Evolutionary conservation across 2,888 invertebrate genomes (phyloP), one percentile per base, ranked within the genome.

Genomic region (Acleris cristana): DNA sequence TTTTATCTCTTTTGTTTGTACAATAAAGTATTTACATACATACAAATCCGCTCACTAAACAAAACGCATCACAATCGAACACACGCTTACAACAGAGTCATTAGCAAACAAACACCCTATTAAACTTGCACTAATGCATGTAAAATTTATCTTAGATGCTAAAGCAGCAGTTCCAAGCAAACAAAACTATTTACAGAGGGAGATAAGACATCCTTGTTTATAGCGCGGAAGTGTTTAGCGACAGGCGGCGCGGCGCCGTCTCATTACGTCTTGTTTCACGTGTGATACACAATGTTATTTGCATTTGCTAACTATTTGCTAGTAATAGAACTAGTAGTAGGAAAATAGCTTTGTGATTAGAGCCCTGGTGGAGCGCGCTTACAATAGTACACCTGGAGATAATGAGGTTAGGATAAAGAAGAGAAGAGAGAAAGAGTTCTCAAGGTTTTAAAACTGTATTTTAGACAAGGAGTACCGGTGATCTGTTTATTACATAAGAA

Each of bases 181-280:
- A 75, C 76, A 72, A 78, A 82, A 84, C 83, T 87, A 87, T 88
- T 87, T 87, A 87, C 83, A 80, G 82, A 70, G 67, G 63, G 67
- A 88, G 90, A 90, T 90, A 90, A 88, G 84, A 77, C 76, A 81
- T 80, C 85, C 83, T 83, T 85, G 88, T 88, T 88, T 89, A 88
- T 86, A 76, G 84, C 76, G 71, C 75, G 90, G 90, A 90, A 88
- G 88, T 88, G 85, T 88, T 90, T 86, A 90, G 85, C 79, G 81
- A 80, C 79, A 76, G 74, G 73, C 74, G 76, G 76, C 71, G 44
- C 68, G 70, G 69, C 61, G 63, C 69, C 79, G 81, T 83, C 79
- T 80, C 81, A 86, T 83, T 80, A 83, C 80, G 77, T 85, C 85
- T 79, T 88, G 77, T 78, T 82, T 78, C 76, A 73, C 73, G 65